Evolutionary conservation across 2,797 vertebrate genomes (phyloP), one percentile per base, ranked within the genome.

Genomic region (Microcaecilia unicolor): DNA sequence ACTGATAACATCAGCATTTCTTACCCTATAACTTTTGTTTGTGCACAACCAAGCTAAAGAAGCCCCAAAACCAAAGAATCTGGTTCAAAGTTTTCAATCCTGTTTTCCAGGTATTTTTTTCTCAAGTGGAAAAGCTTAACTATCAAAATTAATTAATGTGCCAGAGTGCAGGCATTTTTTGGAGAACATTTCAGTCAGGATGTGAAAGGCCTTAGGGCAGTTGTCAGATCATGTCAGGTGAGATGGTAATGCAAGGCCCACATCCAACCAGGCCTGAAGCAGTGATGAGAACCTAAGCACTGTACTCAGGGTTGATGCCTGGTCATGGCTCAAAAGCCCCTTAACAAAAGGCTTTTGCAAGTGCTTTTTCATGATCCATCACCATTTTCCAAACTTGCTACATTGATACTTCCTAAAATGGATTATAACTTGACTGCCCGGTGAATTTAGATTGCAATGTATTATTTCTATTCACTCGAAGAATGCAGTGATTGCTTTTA

Each of bases 361-460:
- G 25, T 34, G 28, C 28, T 42, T 47, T 36, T 41, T 45, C 39
- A 44, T 37, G 20, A 27, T 29, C 50, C 23, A 34, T 32, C 31
- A 47, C 22, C 18, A 17, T 42, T 15, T 21, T 32, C 31, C 30
- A 41, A 25, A 29, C 28, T 10, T 18, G 34, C 35, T 40, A 44
- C 21, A 31, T 31, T 33, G 31, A 48, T 35, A 19, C 32, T 54
- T 48, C 51, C 44, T 48, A 34, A 30, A 44, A 34, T 37, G 43
- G 28, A 28, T 31, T 12, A 25, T 10, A 7, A 12, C 25, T 19
- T 31, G 24, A 34, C 19, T 38, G 32, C 24, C 33, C 10, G 25
- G 13, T 22, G 19, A 25, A 40, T 18, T 38, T n/a, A 26, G 35
- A 28, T 19, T 18, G 9, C 12, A 15, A 14, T n/a, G n/a, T n/a